These are phyloP conservation scores for Cladopsammia gracilis DNA, from an alignment of 64 coral and sea anemone genomes.

Conservation along the genomic window DNA sequence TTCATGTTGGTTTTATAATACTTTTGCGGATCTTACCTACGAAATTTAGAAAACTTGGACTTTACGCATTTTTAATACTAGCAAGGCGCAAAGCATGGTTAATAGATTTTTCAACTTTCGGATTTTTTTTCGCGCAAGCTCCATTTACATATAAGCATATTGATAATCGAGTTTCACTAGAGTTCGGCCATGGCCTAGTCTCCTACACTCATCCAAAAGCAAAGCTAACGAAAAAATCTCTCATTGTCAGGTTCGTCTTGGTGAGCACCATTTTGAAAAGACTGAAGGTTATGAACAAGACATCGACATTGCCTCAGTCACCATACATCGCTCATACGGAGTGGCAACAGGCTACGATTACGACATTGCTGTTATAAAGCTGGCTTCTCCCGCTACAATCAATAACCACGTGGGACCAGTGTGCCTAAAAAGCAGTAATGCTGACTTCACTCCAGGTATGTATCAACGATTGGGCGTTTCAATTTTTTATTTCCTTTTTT, in stretches of 20 bases:
- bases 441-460: conserved; percentile 28
- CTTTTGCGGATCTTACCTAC: too few relatives aligned
- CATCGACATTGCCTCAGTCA: conserved; percentile 12
- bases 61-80: too few relatives aligned
- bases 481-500: too few relatives aligned
- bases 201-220: background rate
- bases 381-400: conserved; percentile 29
- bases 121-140: too few relatives aligned
- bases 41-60: too few relatives aligned
- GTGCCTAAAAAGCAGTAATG: background rate
- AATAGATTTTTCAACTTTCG: too few relatives aligned
- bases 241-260: conserved; percentile 13
- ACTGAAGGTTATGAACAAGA: conserved; percentile 38
- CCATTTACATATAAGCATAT: too few relatives aligned
- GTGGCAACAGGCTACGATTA: background rate
- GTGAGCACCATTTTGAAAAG: conserved; percentile 19
- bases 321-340: background rate
- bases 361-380: conserved; percentile 30
- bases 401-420: conserved; percentile 20
- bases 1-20: too few relatives aligned
- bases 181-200: too few relatives aligned
- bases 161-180: too few relatives aligned
- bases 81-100: too few relatives aligned
- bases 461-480: too few relatives aligned
- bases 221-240: background rate